Conservation (phyloP, 2,797 vertebrate genomes). For the Antrozous pallidus region DNA sequence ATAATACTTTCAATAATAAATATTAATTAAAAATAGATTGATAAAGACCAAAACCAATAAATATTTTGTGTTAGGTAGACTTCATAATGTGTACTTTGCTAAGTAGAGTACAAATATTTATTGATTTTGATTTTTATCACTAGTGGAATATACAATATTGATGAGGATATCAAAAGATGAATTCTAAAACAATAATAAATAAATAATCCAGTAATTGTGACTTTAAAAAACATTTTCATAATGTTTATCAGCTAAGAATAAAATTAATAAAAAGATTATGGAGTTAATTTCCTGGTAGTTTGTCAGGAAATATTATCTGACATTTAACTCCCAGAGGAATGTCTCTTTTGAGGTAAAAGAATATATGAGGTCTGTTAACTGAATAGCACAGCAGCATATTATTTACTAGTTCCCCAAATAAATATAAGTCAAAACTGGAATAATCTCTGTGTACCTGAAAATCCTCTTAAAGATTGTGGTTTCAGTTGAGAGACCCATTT, state of each 20-base stretch:
- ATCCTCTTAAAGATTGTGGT: neutral
- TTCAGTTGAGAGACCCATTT: neutral
- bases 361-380: neutral
- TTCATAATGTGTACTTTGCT: neutral
- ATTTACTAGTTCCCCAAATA: neutral
- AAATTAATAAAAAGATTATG: neutral
- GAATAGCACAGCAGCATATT: neutral
- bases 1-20: neutral
- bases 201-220: neutral
- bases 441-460: neutral
- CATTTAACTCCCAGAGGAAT: neutral
- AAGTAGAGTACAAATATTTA: neutral
- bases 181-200: neutral
- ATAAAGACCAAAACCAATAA: neutral
- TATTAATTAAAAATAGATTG: neutral
- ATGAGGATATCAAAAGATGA: neutral
- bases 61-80: neutral
- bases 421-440: neutral
- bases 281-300: neutral
- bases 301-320: neutral
- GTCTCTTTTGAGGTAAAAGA: neutral
- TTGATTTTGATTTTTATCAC: conserved; percentile 8
- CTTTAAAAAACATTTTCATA: neutral
- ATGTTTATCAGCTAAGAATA: neutral
- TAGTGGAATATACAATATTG: neutral